Evolutionary conservation across 2,888 invertebrate genomes (phyloP).

Genomic region (Lamproptera curius): DNA sequence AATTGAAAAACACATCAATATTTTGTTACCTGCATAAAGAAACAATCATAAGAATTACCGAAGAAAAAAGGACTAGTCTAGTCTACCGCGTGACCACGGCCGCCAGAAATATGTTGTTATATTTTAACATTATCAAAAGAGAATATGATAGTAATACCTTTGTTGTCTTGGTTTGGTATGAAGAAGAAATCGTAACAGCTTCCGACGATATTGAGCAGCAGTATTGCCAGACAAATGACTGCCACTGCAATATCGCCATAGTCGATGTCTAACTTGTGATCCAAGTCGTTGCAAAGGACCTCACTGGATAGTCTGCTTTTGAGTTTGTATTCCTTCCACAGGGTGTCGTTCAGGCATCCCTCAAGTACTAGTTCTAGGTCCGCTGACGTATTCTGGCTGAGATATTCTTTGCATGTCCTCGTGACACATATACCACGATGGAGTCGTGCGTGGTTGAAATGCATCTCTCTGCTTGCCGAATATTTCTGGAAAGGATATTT

Average conservation of each 20-base stretch:
- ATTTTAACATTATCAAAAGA: neutral
- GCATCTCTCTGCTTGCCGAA: constrained; percentile 28
- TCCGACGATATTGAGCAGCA: constrained; percentile 47
- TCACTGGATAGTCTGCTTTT: constrained; percentile 41
- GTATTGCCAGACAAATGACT: constrained; percentile 42
- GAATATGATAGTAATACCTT: constrained; percentile 15
- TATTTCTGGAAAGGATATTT: constrained; percentile 35
- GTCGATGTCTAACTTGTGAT: constrained; percentile 36
- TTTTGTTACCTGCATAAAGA: constrained; percentile 28
- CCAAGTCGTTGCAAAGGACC: constrained; percentile 43
- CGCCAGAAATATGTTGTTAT: too few species aligned
- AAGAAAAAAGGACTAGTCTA: too few species aligned
- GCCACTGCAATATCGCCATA: constrained; percentile 44
- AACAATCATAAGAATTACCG: too few species aligned
- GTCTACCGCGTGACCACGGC: too few species aligned
- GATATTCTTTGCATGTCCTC: constrained; percentile 27
- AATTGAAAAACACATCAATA: constrained; percentile 34
- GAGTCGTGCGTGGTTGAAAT: constrained; percentile 36
- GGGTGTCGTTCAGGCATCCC: constrained; percentile 41
- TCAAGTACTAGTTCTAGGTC: constrained; percentile 31
- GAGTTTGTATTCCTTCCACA: constrained; percentile 45
- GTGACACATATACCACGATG: constrained; percentile 36
- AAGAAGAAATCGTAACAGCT: constrained; percentile 44
- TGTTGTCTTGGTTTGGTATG: constrained; percentile 15
- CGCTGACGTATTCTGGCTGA: constrained; percentile 23